phyloP scores from a whole-genome alignment of 92 coral and sea anemone species.

The Blastomussa wellsi region DNA sequence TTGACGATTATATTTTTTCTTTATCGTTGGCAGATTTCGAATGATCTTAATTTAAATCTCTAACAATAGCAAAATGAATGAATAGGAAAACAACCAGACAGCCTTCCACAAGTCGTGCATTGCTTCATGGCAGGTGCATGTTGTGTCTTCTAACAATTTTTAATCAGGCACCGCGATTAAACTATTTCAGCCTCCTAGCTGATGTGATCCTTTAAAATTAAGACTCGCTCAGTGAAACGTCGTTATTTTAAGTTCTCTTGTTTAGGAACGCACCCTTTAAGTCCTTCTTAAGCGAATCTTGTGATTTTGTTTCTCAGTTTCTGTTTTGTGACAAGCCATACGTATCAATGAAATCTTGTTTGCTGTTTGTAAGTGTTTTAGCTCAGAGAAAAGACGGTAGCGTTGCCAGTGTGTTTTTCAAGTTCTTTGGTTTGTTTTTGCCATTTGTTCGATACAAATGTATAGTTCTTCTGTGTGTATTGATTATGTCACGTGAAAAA shows the following conservation, averaged over 20 bases:
- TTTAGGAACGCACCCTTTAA: neutral
- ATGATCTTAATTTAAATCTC: neutral
- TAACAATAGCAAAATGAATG: neutral
- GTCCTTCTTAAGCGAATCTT: neutral
- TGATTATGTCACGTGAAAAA: neutral
- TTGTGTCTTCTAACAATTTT: neutral
- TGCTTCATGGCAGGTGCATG: neutral
- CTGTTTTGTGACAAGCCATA: neutral
- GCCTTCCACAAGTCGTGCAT: neutral
- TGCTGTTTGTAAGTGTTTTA: neutral
- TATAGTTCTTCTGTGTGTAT: neutral
- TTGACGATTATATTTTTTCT: neutral
- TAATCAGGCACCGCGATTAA: neutral
- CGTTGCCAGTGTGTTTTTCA: neutral
- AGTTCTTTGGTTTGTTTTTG: neutral
- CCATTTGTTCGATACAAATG: slow-evolving; percentile 8
- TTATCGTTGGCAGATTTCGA: neutral
- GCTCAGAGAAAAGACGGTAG: neutral
- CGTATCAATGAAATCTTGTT: neutral
- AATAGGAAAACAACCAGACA: neutral
- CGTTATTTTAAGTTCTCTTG: too few species aligned
- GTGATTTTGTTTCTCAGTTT: neutral
- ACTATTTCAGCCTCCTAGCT: neutral
- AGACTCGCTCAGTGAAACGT: neutral
- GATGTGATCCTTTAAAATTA: neutral